Evolutionary conservation across 2,888 invertebrate genomes (phyloP).

Genomic region (Scaptomyza tumidula): DNA sequence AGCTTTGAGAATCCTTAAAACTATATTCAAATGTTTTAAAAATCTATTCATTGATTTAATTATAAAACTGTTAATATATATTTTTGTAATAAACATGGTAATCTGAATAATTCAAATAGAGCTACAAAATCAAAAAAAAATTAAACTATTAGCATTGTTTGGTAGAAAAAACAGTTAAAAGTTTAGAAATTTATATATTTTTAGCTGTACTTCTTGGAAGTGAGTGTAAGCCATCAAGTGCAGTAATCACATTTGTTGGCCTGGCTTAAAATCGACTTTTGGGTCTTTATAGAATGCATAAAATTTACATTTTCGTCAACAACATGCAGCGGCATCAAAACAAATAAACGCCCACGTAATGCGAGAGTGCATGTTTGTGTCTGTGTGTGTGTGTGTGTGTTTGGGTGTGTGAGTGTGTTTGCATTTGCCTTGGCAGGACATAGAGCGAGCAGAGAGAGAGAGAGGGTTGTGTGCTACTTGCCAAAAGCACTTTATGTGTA

Average conservation of each 20-base stretch:
- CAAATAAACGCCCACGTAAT: conserved; percentile 50
- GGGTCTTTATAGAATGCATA: conserved; percentile 60
- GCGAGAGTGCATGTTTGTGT: not conserved
- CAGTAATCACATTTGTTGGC: conserved; percentile 43
- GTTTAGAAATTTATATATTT: conserved; percentile 23
- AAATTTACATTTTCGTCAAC: conserved; percentile 78
- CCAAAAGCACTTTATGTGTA: conserved; percentile 46
- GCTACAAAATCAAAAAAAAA: not conserved
- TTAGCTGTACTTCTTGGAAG: conserved; percentile 9
- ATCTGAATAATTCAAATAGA: not conserved
- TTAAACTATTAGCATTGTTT: not conserved
- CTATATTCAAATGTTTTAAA: not conserved
- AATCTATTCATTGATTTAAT: no score
- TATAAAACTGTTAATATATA: no score
- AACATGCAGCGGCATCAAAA: conserved; percentile 50
- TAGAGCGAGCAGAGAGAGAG: conserved; percentile 3
- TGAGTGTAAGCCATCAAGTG: conserved; percentile 33
- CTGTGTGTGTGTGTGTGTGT: conserved; percentile 8
- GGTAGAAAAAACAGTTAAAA: not conserved
- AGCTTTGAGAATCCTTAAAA: not conserved
- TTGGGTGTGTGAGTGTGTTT: conserved; percentile 23
- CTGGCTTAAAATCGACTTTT: conserved; percentile 37
- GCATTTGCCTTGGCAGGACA: conserved; percentile 43
- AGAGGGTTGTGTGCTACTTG: not conserved
- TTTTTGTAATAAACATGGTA: no score